These are phyloP conservation scores for Phrynocephalus vlangalii DNA, from an alignment of 2,797 vertebrate genomes.

Conservation along the genomic window DNA sequence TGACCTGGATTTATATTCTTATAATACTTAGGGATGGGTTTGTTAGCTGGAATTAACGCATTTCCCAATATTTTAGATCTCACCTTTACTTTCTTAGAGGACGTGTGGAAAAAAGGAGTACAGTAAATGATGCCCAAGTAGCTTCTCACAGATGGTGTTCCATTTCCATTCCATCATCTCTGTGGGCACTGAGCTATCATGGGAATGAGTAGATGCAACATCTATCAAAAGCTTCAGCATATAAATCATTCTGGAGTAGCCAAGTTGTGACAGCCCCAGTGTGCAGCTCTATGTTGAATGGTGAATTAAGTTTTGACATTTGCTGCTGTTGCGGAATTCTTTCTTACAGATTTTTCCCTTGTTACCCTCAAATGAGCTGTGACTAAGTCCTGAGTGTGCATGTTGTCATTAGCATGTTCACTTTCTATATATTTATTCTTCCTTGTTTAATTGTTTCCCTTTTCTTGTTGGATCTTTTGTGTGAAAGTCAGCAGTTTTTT, in stretches of 20 bases:
- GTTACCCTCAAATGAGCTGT: slow-evolving; percentile 38
- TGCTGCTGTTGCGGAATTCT: slow-evolving; percentile 37
- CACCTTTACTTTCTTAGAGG: slow-evolving; percentile 52
- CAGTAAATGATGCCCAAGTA: slow-evolving; percentile 42
- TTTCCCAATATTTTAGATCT: slow-evolving; percentile 26
- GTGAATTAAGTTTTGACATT: slow-evolving; percentile 51
- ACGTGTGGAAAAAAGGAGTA: slow-evolving; percentile 22
- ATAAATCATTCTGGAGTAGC: slow-evolving; percentile 47
- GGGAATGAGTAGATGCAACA: slow-evolving; percentile 34
- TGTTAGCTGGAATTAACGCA: slow-evolving; percentile 42
- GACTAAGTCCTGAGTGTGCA: background rate
- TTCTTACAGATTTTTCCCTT: slow-evolving; percentile 36
- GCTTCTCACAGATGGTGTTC: slow-evolving; percentile 40
- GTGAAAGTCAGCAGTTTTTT: background rate
- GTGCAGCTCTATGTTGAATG: slow-evolving; percentile 19
- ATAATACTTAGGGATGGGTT: background rate
- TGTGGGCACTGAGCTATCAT: slow-evolving; percentile 31
- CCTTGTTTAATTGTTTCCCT: background rate
- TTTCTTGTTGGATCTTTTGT: background rate
- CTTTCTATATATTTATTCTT: background rate
- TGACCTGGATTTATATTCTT: background rate
- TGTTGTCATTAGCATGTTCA: background rate
- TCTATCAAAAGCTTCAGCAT: slow-evolving; percentile 43
- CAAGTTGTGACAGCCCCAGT: slow-evolving; percentile 39
- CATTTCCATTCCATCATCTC: slow-evolving; percentile 20